These are phyloP conservation scores for Saxicola maurus DNA, from an alignment of 2,797 vertebrate genomes.

Conservation along the genomic window DNA sequence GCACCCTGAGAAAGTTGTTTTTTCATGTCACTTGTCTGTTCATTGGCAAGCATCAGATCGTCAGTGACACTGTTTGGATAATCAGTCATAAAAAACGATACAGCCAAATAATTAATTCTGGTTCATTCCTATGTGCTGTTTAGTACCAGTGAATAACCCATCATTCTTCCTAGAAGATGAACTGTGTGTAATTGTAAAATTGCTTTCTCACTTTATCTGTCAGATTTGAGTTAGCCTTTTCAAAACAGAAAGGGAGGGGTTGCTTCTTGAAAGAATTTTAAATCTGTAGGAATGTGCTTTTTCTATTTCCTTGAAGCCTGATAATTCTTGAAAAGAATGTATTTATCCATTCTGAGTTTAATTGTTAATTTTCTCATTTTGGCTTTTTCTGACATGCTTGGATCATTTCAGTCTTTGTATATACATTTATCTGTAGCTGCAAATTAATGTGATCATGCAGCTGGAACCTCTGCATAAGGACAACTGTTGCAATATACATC, in stretches of 20 bases:
- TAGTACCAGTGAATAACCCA: constrained; percentile 1
- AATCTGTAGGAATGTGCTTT: constrained; percentile 14
- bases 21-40: constrained; percentile 17
- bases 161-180: constrained; percentile 34
- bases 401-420: not conserved
- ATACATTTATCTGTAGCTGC: not conserved
- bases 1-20: constrained; percentile 8
- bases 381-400: not conserved
- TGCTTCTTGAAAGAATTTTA: constrained; percentile 54
- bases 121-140: not conserved
- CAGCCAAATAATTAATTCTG: constrained; percentile 47
- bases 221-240: constrained; percentile 33
- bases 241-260: constrained; percentile 37
- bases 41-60: constrained; percentile 34
- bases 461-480: not conserved
- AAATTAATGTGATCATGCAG: not conserved
- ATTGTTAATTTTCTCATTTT: not conserved
- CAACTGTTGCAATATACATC: not conserved
- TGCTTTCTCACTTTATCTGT: constrained; percentile 55
- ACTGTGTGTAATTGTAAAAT: constrained; percentile 11
- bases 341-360: not conserved
- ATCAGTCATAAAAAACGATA: constrained; percentile 14
- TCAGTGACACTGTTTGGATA: constrained; percentile 48
- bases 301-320: constrained; percentile 24
- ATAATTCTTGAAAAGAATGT: constrained; percentile 40